Conservation (phyloP, 2,797 vertebrate genomes). For the Gymnopithys bicolor region DNA sequence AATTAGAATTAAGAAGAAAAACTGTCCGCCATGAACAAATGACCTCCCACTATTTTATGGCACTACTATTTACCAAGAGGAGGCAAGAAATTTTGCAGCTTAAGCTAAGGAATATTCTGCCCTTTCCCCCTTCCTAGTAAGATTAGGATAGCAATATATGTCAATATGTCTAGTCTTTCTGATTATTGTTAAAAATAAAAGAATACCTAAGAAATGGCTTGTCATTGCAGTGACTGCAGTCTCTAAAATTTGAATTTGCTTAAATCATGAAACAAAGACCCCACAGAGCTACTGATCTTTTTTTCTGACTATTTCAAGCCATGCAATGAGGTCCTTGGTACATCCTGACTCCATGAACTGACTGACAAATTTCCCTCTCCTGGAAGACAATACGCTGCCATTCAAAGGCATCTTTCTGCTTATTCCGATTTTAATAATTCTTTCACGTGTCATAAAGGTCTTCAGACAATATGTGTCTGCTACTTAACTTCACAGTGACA, state of each 20-base stretch:
- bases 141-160: background rate
- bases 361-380: background rate
- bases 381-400: background rate
- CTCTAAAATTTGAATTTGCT: background rate
- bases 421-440: background rate
- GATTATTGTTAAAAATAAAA: background rate
- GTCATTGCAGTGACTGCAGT: background rate
- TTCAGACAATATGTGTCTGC: background rate
- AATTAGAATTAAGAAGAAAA: background rate
- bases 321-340: background rate
- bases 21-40: background rate
- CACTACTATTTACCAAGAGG: background rate
- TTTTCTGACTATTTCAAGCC: background rate
- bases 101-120: background rate
- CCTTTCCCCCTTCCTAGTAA: background rate
- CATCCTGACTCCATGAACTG: background rate
- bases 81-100: background rate
- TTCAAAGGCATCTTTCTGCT: background rate
- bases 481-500: background rate
- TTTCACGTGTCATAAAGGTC: fast-evolving
- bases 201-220: background rate
- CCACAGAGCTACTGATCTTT: background rate
- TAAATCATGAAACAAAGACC: background rate
- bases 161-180: background rate
- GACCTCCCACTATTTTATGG: background rate